Evolutionary conservation across 2,797 vertebrate genomes (phyloP), one percentile per base, ranked within the genome.

Genomic region (Schizopygopsis malacanthus): DNA sequence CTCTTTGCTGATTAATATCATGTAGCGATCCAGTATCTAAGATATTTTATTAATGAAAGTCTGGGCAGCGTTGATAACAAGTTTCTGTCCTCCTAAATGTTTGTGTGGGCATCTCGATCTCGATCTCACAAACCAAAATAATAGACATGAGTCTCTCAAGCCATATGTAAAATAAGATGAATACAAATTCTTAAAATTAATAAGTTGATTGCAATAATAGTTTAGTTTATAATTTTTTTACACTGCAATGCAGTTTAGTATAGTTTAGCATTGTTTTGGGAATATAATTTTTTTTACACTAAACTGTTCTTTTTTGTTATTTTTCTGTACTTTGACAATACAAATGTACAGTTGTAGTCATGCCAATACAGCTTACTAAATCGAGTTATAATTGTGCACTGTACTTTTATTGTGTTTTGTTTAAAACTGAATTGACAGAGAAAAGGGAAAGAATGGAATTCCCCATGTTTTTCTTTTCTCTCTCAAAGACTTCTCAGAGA

Each of bases 391-490:
- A 39, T n/a, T 77, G 45, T 45, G 3, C 56, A 20, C 9, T 45
- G 13, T 2, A 81, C 25, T 37, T 33, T 70, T 69, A 15, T 16
- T 70, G 39, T 4, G n/a, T 67, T 52, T 63, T 2, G 5, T 79
- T 28, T 45, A 3, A 56, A 22, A 47, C 22, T 20, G 22, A 50
- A 70, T 43, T 54, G 41, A 85, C 15, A 45, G 52, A 73, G 72
- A 79, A 67, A 76, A 39, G 37, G 52, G 25, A 37, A 54, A 76
- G 5, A 69, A 45, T 54, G 50, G 50, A 70, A 79, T 79, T 85
- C 80, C 73, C 87, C 73, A 59, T 71, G 73, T 82, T 86, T 87
- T 85, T 39, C 69, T 82, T 88, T 79, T 84, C n/a, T 56, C 43
- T 41, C 52, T 43, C 13, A 39, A 37, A 25, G 33, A 72, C 75